A percentile compares a stretch with the other conserved stretches of the same genome.
Evolutionary conservation across 2,797 vertebrate genomes (phyloP).

Genomic region (Streptopelia turtur): DNA sequence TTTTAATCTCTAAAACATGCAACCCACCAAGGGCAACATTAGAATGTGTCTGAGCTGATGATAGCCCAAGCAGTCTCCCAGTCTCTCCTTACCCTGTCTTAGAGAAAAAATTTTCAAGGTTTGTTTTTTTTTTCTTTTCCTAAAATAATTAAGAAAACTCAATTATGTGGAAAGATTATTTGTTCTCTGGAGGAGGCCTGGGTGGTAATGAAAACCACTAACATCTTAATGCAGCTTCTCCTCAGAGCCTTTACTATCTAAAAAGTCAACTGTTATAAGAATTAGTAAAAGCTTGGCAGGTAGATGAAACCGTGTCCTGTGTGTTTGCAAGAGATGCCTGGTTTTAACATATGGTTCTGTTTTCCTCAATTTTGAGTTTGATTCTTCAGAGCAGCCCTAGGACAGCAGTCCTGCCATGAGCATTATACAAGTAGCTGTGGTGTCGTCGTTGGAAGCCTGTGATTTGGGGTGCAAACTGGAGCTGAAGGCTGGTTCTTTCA

Average conservation of each 20-base stretch:
- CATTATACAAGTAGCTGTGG: not conserved
- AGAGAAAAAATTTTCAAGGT: not conserved
- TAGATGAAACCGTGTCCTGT: not conserved
- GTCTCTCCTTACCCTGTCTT: not conserved
- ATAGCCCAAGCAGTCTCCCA: not conserved
- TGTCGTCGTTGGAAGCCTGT: not conserved
- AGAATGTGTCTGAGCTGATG: not conserved
- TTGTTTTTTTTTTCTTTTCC: not conserved
- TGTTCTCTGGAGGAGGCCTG: not conserved
- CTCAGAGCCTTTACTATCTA: not conserved
- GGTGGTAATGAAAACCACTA: constrained; percentile 40
- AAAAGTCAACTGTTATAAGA: not conserved
- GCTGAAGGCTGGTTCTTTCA: not conserved
- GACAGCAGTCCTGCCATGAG: not conserved
- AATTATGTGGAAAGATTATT: not conserved
- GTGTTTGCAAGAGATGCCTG: not conserved
- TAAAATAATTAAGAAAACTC: constrained; percentile 49
- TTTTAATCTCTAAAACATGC: constrained; percentile 12
- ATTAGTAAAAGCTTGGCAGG: not conserved
- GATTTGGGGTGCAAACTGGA: not conserved
- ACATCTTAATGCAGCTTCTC: constrained; percentile 16
- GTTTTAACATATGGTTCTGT: not conserved
- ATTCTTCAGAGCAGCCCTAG: not conserved
- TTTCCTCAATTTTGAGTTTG: not conserved
- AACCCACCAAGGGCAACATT: not conserved